A percentile compares a stretch with the other conserved stretches of the same genome.
These are phyloP conservation scores for Galemys pyrenaicus DNA, from an alignment of 2,113 vertebrate genomes.

Conservation along the genomic window DNA sequence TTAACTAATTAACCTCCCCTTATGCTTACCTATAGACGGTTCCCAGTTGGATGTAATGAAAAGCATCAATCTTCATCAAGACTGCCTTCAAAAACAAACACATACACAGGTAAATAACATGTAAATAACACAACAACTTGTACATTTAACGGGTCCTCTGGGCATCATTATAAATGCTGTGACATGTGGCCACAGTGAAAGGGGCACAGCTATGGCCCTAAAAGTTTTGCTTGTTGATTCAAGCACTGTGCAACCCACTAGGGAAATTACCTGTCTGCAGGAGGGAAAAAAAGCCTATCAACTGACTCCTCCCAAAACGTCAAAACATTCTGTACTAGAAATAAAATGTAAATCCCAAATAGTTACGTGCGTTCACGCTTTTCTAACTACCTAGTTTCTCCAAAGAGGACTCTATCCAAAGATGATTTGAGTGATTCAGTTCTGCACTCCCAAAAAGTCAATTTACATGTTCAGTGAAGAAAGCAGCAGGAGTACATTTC, in stretches of 20 bases:
- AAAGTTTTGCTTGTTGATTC: neutral
- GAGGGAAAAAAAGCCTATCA: neutral
- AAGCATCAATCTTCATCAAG: constrained; percentile 99
- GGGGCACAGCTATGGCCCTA: neutral
- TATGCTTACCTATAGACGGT: constrained; percentile 89
- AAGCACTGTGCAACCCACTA: neutral
- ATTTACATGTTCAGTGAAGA: neutral
- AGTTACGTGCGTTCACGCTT: neutral
- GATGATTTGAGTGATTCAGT: neutral
- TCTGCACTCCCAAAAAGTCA: neutral
- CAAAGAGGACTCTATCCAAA: neutral
- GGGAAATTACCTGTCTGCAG: neutral
- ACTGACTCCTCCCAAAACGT: neutral
- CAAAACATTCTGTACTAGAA: neutral
- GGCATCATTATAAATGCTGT: neutral
- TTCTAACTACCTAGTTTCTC: neutral
- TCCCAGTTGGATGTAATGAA: constrained; percentile 96
- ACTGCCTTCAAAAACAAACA: constrained; percentile 87
- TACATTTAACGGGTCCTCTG: neutral
- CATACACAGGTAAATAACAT: neutral
- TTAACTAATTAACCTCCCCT: neutral
- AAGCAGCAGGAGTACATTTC: neutral
- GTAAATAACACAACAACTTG: accelerated
- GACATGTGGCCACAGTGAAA: neutral
- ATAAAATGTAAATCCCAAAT: neutral